A percentile compares a stretch with the other conserved stretches of the same genome.
Evolutionary conservation across 1,140 invertebrate genomes (phyloP).

Genomic region (Drosophila prosaltans): DNA sequence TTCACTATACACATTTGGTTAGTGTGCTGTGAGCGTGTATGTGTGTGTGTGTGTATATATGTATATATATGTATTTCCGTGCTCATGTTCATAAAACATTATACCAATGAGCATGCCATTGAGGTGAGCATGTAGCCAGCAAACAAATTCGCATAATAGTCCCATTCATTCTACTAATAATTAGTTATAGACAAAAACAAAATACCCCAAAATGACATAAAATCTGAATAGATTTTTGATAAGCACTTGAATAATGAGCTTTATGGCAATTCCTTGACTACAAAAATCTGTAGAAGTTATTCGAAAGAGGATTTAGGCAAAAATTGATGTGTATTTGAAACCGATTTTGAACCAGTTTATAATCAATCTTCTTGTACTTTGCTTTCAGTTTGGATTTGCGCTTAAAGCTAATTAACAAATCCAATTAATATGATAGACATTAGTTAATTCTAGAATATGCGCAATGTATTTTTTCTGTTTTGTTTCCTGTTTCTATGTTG

Average conservation of each 20-base stretch:
- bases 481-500: constrained; percentile 27
- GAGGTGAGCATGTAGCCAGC: constrained; percentile 49
- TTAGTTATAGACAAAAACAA: constrained; percentile 3
- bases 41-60: not conserved
- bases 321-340: too few relatives aligned
- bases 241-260: not conserved
- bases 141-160: constrained; percentile 23
- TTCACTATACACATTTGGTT: constrained; percentile 31
- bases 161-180: not conserved
- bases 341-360: too few relatives aligned
- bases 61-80: constrained; percentile 28
- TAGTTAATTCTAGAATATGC: constrained; percentile 72
- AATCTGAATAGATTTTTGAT: not conserved
- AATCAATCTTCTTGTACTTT: too few relatives aligned
- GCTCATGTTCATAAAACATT: constrained; percentile 57
- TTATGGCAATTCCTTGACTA: too few relatives aligned
- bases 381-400: constrained; percentile 29
- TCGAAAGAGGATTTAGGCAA: too few relatives aligned
- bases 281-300: too few relatives aligned
- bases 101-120: constrained; percentile 61
- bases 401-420: constrained; percentile 79
- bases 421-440: constrained; percentile 79
- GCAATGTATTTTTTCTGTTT: constrained; percentile 62
- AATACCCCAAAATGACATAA: constrained; percentile 1
- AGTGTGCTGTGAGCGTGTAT: constrained; percentile 14